phyloP scores from a whole-genome alignment of 2,888 invertebrate species.

The Cactoblastis cactorum region DNA sequence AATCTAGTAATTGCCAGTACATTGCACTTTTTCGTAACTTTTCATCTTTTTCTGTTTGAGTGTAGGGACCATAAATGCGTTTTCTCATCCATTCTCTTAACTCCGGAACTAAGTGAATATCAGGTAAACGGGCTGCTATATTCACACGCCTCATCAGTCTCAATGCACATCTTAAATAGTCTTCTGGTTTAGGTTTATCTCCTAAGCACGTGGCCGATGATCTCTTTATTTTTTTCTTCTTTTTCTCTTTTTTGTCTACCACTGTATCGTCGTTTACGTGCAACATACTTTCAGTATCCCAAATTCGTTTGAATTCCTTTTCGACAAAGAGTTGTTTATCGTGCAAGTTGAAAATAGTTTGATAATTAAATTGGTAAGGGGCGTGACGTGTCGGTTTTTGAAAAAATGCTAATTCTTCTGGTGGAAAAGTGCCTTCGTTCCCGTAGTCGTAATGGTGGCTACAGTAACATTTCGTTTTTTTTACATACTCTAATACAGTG shows the following conservation, averaged over 20 bases:
- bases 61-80: constrained; percentile 51
- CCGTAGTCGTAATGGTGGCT: constrained; percentile 57
- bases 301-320: constrained; percentile 56
- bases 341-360: constrained; percentile 59
- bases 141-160: constrained; percentile 46
- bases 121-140: constrained; percentile 60
- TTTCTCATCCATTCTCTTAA: constrained; percentile 66
- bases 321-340: constrained; percentile 43
- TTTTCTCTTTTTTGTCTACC: constrained; percentile 40
- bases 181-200: constrained; percentile 43
- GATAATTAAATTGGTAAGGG: constrained; percentile 49
- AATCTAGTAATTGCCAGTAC: constrained; percentile 47
- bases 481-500: constrained; percentile 44
- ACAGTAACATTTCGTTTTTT: constrained; percentile 55
- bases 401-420: constrained; percentile 57
- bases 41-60: constrained; percentile 30
- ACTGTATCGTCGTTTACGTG: constrained; percentile 35
- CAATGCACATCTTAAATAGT: constrained; percentile 60
- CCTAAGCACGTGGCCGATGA: constrained; percentile 50
- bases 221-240: constrained; percentile 38
- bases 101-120: constrained; percentile 57
- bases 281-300: constrained; percentile 60
- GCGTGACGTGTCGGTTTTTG: constrained; percentile 44
- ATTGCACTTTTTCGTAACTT: constrained; percentile 39
- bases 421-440: constrained; percentile 49